A percentile compares a stretch with the other conserved stretches of the same genome.
Conservation (phyloP, 2,797 vertebrate species). For the Amblyraja radiata region DNA sequence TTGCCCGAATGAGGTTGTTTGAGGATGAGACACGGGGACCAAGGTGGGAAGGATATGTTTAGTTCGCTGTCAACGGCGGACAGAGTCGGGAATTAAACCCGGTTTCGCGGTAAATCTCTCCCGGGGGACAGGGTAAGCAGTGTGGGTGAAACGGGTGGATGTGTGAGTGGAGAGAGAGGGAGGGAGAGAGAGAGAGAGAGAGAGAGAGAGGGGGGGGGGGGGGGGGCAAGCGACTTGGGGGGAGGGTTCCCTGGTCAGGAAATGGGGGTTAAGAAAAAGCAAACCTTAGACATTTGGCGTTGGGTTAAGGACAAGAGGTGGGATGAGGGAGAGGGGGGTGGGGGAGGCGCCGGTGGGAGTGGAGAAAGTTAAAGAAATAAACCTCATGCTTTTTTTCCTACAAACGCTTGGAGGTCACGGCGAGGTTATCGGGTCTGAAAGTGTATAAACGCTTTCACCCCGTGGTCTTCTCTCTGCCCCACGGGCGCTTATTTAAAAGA, state of each 20-base stretch:
- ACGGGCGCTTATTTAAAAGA: neutral
- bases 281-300: too few species aligned
- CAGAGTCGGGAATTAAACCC: neutral
- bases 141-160: neutral
- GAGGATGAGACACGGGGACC: neutral
- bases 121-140: neutral
- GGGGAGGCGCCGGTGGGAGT: constrained; percentile 25
- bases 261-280: too few species aligned
- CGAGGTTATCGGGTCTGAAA: neutral
- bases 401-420: neutral
- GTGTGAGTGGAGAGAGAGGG: neutral
- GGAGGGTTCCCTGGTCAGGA: too few species aligned
- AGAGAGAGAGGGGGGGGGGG: too few species aligned
- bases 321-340: constrained; percentile 13
- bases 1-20: neutral
- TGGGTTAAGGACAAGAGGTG: too few species aligned
- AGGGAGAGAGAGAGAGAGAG: too few species aligned
- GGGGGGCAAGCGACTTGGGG: too few species aligned
- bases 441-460: neutral
- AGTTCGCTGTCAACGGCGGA: neutral
- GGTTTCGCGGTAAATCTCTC: neutral
- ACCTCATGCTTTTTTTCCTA: neutral
- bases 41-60: neutral
- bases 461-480: too few species aligned
- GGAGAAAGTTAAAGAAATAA: constrained; percentile 12